A percentile compares a stretch with the other conserved stretches of the same genome.
These are phyloP conservation scores for Peromyscus leucopus DNA, from an alignment of 2,113 vertebrate species.

Conservation along the genomic window DNA sequence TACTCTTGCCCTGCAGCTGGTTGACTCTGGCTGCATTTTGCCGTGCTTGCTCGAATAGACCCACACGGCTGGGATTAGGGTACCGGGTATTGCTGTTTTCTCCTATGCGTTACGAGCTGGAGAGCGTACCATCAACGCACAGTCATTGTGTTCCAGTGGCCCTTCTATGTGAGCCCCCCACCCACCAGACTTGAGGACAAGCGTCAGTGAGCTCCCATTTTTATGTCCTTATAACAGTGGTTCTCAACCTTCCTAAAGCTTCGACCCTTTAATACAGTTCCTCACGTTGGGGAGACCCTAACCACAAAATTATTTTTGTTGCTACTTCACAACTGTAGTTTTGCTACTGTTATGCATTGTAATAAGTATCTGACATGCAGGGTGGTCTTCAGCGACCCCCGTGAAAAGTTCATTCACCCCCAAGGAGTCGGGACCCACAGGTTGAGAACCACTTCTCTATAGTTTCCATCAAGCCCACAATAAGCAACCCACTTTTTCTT, in stretches of 20 bases:
- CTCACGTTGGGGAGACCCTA: neutral
- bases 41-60: neutral
- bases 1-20: neutral
- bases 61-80: neutral
- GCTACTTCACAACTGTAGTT: neutral
- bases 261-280: neutral
- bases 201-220: neutral
- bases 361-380: neutral
- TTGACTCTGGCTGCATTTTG: neutral
- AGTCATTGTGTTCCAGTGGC: neutral
- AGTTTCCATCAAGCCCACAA: neutral
- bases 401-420: neutral
- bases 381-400: neutral
- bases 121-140: neutral
- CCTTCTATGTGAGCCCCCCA: neutral
- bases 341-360: neutral
- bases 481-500: neutral
- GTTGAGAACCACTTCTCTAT: neutral
- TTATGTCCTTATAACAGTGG: neutral
- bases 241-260: neutral
- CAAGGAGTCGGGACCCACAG: neutral
- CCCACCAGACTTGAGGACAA: neutral
- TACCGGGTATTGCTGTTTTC: neutral
- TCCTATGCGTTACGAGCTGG: neutral
- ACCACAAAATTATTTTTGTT: neutral